Conservation (phyloP, 2,113 vertebrate genomes). For the Chloebia gouldiae region DNA sequence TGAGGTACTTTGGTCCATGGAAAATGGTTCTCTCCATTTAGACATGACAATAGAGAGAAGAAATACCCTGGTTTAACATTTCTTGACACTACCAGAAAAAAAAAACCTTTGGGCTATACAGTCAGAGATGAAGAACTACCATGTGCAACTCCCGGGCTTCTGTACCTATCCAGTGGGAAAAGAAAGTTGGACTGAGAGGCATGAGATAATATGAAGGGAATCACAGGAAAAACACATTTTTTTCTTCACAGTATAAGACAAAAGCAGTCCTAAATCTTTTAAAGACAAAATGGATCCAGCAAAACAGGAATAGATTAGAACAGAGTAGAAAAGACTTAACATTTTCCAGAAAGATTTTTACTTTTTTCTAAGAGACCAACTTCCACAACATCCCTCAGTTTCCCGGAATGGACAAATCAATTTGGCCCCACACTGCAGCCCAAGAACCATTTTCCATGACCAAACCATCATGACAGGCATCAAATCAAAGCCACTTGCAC, state of each 20-base stretch:
- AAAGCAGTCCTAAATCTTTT: background rate
- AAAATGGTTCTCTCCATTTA: background rate
- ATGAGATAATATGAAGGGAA: background rate
- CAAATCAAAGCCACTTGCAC: background rate
- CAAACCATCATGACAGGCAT: background rate
- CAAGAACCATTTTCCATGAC: background rate
- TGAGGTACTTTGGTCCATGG: background rate
- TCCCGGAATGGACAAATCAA: background rate
- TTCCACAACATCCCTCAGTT: background rate
- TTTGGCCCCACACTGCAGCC: background rate
- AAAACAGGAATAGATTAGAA: background rate
- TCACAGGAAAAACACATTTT: accelerated
- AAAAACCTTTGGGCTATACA: background rate
- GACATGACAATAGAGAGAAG: background rate
- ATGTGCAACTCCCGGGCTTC: background rate
- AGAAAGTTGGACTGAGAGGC: background rate
- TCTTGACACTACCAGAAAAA: background rate
- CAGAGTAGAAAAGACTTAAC: background rate
- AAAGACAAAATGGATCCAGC: background rate
- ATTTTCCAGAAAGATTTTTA: background rate
- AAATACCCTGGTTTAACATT: background rate
- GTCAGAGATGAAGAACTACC: background rate
- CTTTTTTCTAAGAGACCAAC: background rate
- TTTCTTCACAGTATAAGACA: background rate
- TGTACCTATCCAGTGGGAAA: background rate